Evolutionary conservation across 2,797 vertebrate genomes (phyloP), one percentile per base, ranked within the genome.

Genomic region (Decapterus maruadsi): DNA sequence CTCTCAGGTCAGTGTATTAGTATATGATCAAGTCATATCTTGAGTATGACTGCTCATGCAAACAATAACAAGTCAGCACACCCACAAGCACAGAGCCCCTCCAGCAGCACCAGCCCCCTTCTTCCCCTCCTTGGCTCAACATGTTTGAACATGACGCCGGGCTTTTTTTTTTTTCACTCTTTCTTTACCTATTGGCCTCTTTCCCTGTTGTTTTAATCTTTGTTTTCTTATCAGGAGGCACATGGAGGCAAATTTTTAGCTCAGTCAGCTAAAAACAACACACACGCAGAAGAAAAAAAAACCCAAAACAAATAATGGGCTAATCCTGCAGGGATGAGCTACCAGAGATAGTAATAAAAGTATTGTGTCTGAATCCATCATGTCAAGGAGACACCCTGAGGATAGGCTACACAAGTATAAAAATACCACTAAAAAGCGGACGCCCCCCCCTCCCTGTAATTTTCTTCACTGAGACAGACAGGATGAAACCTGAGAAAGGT

Each of bases 191-290:
- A 73, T 54, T 68, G 74, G 46, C 67, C 72, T 50, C 31, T 72
- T 59, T 65, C 55, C 59, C 59, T 60, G 31, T 75, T 73, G 64
- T 65, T 82, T 70, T 78, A 56, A 81, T 78, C 70, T 87, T 62
- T 72, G 61, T 84, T 81, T 80, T 86, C 82, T 91, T 87, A 90
- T 87, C 84, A 65, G 42, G 66, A 72, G 20, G 63, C 78, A 70
- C 71, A 81, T 82, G 50, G 73, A 87, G 69, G 78, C 55, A 65
- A 38, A 73, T 86, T 89, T 84, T 68, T 34, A 76, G 63, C 75
- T 67, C 64, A 72, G 85, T 88, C 86, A 82, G 79, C 77, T 66
- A 81, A 87, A 89, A 85, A 57, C 63, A 67, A 72, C 34, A 76
- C 46, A 26, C 29, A 36, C 19, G 19, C 16, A 59, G 2, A 60